Evolutionary conservation across 2,113 vertebrate genomes (phyloP).

Genomic region (Lynx canadensis): DNA sequence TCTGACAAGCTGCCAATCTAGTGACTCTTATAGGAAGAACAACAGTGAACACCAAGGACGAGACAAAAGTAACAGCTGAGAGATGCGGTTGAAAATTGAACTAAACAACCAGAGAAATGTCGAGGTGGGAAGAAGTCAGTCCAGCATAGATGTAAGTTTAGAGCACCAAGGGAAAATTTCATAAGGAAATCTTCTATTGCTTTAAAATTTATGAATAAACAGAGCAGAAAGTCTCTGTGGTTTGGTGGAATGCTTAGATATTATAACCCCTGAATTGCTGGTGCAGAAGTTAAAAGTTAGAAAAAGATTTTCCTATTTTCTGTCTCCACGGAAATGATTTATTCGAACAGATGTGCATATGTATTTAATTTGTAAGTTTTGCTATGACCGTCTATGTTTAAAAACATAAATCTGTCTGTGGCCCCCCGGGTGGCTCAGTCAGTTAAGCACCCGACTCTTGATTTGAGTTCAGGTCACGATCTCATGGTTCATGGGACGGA

Average conservation of each 20-base stretch:
- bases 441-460: too few relatives aligned
- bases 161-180: background rate
- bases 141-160: background rate
- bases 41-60: background rate
- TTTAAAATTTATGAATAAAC: slow-evolving; percentile 9
- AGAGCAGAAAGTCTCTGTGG: background rate
- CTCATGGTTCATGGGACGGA: too few relatives aligned
- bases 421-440: too few relatives aligned
- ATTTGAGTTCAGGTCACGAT: too few relatives aligned
- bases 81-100: background rate
- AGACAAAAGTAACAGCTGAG: slow-evolving; percentile 31
- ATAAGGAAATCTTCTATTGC: slow-evolving; percentile 9
- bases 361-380: slow-evolving; percentile 52
- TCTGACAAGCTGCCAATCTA: slow-evolving; percentile 49
- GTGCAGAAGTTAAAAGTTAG: slow-evolving; percentile 37
- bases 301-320: background rate
- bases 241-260: slow-evolving; percentile 7
- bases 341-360: slow-evolving; percentile 9
- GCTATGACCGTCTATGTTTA: background rate
- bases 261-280: background rate
- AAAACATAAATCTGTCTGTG: background rate
- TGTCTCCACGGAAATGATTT: background rate
- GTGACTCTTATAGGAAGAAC: slow-evolving; percentile 39
- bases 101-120: background rate
- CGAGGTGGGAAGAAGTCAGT: background rate